Percentiles rank a stretch among this genome's conserved stretches.
Conservation (phyloP, 2,797 vertebrate genomes). For the Fringilla coelebs region DNA sequence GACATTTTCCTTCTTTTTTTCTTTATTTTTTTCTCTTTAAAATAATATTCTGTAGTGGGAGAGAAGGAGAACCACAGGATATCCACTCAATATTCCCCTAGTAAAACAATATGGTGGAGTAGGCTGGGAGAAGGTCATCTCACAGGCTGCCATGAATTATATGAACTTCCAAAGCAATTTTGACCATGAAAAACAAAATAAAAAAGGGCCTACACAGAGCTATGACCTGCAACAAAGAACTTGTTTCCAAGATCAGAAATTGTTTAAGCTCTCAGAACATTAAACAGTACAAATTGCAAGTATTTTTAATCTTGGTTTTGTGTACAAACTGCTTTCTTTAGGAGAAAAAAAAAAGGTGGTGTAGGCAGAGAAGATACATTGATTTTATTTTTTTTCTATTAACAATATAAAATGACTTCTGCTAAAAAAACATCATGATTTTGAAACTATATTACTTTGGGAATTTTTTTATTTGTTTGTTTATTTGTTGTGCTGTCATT, state of each 20-base stretch:
- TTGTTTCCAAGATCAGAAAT: background rate
- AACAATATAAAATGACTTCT: background rate
- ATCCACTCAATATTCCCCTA: background rate
- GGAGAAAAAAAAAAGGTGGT: background rate
- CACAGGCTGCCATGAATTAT: background rate
- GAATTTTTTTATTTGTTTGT: background rate
- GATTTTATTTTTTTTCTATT: background rate
- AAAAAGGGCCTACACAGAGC: background rate
- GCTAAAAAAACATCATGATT: fast-evolving
- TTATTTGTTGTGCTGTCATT: background rate
- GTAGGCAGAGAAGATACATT: background rate
- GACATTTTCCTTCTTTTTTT: background rate
- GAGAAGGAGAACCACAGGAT: background rate
- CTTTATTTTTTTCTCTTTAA: fast-evolving
- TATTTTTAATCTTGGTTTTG: background rate
- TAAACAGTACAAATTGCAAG: background rate
- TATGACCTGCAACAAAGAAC: background rate
- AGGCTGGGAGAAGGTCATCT: background rate
- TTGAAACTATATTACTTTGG: background rate
- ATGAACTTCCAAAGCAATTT: background rate
- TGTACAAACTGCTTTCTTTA: background rate
- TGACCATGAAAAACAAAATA: background rate
- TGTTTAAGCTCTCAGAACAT: background rate
- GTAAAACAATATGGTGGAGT: background rate
- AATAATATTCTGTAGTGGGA: background rate